These are phyloP conservation scores for Clanis bilineata DNA, from an alignment of 2,888 invertebrate genomes.

Conservation along the genomic window DNA sequence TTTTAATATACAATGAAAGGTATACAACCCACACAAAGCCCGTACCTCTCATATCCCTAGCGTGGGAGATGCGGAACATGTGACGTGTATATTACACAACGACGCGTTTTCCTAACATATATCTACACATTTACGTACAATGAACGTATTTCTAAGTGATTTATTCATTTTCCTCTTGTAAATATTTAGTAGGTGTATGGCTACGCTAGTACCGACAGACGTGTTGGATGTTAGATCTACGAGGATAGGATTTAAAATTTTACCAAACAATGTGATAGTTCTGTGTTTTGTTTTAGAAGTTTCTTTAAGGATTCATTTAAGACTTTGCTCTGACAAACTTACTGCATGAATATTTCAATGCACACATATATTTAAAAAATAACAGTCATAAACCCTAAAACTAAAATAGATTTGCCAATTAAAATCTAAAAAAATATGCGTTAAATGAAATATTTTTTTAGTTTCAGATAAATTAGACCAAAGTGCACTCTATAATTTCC, in stretches of 20 bases:
- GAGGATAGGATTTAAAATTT: background rate
- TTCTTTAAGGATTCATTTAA: too few species aligned
- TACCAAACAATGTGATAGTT: background rate
- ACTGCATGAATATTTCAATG: too few species aligned
- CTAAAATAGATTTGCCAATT: too few species aligned
- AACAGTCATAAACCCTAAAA: too few species aligned
- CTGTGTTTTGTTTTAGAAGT: too few species aligned
- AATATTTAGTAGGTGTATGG: constrained; percentile 1
- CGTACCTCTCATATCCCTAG: constrained; percentile 39
- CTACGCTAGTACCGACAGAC: background rate
- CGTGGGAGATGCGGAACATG: constrained; percentile 61
- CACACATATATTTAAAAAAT: too few species aligned
- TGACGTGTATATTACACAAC: constrained; percentile 22
- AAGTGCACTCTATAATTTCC: too few species aligned
- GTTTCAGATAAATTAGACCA: too few species aligned
- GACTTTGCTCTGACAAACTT: too few species aligned
- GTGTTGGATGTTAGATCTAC: background rate
- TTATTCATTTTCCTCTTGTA: constrained; percentile 5
- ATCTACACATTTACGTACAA: constrained; percentile 11
- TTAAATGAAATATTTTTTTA: too few species aligned
- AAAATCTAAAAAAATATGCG: too few species aligned
- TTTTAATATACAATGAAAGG: background rate
- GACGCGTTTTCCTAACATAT: background rate
- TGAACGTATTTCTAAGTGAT: background rate
- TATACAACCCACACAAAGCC: constrained; percentile 35